Evolutionary conservation across 2,888 invertebrate species (phyloP).

Genomic region (Spatulosminthurus flaviceps): DNA sequence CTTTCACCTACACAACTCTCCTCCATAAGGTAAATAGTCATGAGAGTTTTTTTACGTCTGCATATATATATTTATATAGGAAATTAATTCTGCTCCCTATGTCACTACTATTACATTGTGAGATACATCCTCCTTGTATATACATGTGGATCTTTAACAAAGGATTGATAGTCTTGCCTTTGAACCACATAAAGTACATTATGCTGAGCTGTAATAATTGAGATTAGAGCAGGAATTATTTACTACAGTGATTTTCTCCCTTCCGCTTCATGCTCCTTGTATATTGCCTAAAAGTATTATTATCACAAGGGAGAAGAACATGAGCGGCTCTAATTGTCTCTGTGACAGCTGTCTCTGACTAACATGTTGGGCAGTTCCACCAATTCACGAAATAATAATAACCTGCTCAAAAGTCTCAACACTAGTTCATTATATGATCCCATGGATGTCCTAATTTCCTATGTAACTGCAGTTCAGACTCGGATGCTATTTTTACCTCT

Average conservation of each 20-base stretch:
- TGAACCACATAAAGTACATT: background rate
- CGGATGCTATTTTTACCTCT: too few relatives aligned
- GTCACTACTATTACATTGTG: too few relatives aligned
- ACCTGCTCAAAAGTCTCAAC: slow-evolving; percentile 22
- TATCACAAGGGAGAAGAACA: background rate
- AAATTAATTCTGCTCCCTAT: too few relatives aligned
- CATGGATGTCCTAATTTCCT: background rate
- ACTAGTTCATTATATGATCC: background rate
- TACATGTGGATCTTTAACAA: background rate
- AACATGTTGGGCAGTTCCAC: slow-evolving; percentile 12
- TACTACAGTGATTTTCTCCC: slow-evolving; percentile 35
- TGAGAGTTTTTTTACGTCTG: too few relatives aligned
- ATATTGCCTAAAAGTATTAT: slow-evolving; percentile 13
- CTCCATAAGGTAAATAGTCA: too few relatives aligned
- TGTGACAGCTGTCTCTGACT: slow-evolving; percentile 40
- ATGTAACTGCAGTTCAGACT: background rate
- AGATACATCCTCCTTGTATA: too few relatives aligned
- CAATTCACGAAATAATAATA: slow-evolving; percentile 30
- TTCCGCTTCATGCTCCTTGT: slow-evolving; percentile 37
- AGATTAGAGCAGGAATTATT: background rate
- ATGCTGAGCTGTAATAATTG: background rate
- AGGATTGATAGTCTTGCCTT: background rate
- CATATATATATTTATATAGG: too few relatives aligned
- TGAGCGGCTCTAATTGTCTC: slow-evolving; percentile 33
- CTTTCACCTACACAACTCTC: too few relatives aligned